phyloP scores from a whole-genome alignment of 1,140 invertebrate species.

The Archegozetes longisetosus region DNA sequence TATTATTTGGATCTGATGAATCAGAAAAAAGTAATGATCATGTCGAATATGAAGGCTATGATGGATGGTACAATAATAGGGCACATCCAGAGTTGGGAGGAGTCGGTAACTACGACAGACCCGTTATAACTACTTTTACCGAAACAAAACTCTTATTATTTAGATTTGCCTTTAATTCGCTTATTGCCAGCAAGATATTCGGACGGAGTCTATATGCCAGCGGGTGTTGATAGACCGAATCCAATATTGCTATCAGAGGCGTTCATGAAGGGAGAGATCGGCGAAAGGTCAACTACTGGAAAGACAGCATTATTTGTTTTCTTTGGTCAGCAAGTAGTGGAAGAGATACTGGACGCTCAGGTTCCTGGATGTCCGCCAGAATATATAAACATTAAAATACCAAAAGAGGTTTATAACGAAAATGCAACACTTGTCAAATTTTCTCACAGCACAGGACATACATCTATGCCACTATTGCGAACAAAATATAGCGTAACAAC shows the following conservation, averaged over 20 bases:
- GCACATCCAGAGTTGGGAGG: constrained; percentile 39
- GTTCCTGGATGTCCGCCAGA: constrained; percentile 38
- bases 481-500: constrained; percentile 34
- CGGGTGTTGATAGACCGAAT: constrained; percentile 34
- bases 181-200: constrained; percentile 41
- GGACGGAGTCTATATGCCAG: constrained; percentile 43
- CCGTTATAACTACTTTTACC: too few relatives aligned
- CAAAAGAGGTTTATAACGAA: constrained; percentile 26
- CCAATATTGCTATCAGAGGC: constrained; percentile 38
- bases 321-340: constrained; percentile 47
- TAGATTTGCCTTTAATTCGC: constrained; percentile 37
- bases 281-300: constrained; percentile 36
- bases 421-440: constrained; percentile 18
- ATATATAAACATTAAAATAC: constrained; percentile 40
- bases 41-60: constrained; percentile 23
- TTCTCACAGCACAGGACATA: constrained; percentile 23
- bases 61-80: constrained; percentile 50
- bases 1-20: background rate
- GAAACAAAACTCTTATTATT: too few relatives aligned
- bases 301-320: constrained; percentile 48
- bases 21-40: background rate
- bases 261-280: constrained; percentile 28
- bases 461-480: constrained; percentile 33
- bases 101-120: constrained; percentile 31
- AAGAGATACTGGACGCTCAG: constrained; percentile 45